Base-by-base conservation (phyloP, 1,140 invertebrate genomes). In the Archegozetes longisetosus region DNA sequence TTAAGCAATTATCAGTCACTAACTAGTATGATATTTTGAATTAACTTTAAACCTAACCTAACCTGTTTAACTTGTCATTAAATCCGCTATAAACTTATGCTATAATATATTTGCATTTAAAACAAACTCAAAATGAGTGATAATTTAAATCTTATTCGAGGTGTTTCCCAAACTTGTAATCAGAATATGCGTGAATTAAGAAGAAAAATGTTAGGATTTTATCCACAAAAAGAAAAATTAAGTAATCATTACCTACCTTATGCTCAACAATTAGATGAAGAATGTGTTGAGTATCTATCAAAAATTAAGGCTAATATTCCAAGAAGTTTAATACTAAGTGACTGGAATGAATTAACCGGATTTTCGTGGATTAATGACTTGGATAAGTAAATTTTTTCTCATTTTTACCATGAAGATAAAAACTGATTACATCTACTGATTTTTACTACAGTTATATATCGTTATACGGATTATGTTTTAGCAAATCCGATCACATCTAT, bases 401-500 rank as follows among this genome's bases (percentile, higher is more conserved):
- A n/a, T n/a, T n/a, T n/a, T n/a, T n/a, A n/a, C n/a, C n/a, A n/a
- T n/a, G n/a, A n/a, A n/a, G n/a, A n/a, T n/a, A n/a, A n/a, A n/a
- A n/a, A n/a, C n/a, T n/a, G n/a, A 9, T 40, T 40, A 40, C n/a
- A n/a, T 9, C 6, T 9, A 9, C 17, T 17, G 17, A 40, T 40
- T 6, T 6, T 17, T 17, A 40, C 17, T 40, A 51, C 64, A 78
- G 74, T 66, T 92, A 88, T 67, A 81, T 91, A 28, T 78, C 80
- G 65, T 72, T 90, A 25, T 90, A 90, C 76, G 86, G 86, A 14
- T 70, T 83, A 62, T 86, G 86, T 68, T 92, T 95, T 73, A 82
- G 81, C 1, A 94, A 93, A 73, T 82, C 86, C 66, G 89, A 94
- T 71, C 90, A 96, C 69, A 78, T 95, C 24, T 70, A 76, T n/a